Percentiles rank a stretch among this genome's conserved stretches.
phyloP scores from a whole-genome alignment of 2,113 vertebrate species.

The Melanocharis versteri region DNA sequence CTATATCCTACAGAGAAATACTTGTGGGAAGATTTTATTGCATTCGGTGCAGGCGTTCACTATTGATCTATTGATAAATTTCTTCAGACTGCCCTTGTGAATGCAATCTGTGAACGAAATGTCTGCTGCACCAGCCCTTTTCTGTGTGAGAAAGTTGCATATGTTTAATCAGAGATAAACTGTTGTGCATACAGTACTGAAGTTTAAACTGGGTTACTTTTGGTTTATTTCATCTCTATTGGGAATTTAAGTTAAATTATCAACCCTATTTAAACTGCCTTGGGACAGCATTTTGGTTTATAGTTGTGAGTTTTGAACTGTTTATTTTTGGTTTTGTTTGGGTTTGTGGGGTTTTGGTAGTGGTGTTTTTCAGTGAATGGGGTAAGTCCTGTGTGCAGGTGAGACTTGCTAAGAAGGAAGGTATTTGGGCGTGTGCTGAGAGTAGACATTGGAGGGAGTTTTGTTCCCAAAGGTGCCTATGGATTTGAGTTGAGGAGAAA shows the following conservation, averaged over 20 bases:
- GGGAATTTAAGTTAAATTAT: neutral
- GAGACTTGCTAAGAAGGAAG: neutral
- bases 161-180: neutral
- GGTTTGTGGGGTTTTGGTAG: neutral
- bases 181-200: accelerated
- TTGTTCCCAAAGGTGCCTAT: neutral
- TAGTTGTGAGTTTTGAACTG: neutral
- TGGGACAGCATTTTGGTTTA: neutral
- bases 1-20: neutral
- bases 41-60: neutral
- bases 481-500: neutral
- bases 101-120: neutral
- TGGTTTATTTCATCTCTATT: neutral
- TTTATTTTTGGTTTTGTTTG: neutral
- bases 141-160: neutral
- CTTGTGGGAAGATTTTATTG: neutral
- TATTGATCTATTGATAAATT: neutral
- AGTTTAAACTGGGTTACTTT: neutral
- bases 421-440: neutral
- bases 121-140: neutral
- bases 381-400: neutral
- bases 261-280: neutral
- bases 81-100: neutral
- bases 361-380: neutral
- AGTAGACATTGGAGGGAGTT: neutral